Percentiles rank a stretch among this genome's conserved stretches.
These are phyloP conservation scores for Haplotaxodon microlepis DNA, from an alignment of 2,113 vertebrate species.

Conservation along the genomic window DNA sequence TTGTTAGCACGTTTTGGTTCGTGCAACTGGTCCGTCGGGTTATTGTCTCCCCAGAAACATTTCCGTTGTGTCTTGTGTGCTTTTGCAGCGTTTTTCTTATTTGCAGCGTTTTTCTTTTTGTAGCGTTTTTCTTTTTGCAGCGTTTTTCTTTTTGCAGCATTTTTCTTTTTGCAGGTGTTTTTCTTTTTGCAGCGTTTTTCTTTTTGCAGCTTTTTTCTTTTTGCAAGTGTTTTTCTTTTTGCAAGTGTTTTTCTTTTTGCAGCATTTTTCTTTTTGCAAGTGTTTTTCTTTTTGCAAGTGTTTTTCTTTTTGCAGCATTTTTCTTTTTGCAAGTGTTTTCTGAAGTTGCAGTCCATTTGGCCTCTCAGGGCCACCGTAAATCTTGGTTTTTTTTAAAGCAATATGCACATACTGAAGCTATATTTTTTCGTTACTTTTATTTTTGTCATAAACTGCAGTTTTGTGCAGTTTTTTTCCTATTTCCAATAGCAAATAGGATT, in stretches of 20 bases:
- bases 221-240: too few species aligned
- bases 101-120: too few species aligned
- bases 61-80: not conserved
- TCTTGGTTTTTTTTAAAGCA: too few species aligned
- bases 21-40: not conserved
- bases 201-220: too few species aligned
- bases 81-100: too few species aligned
- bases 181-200: not conserved
- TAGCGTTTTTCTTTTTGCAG: too few species aligned
- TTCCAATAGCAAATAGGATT: not conserved
- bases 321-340: not conserved
- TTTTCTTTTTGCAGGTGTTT: not conserved
- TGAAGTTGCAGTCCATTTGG: not conserved
- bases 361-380: not conserved
- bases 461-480: not conserved
- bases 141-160: fast-evolving
- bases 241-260: fast-evolving
- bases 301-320: not conserved
- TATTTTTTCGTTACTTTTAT: fast-evolving
- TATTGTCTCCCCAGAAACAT: not conserved
- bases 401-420: not conserved
- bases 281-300: fast-evolving
- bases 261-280: fast-evolving
- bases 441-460: not conserved
- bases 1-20: not conserved